These are phyloP conservation scores for Pelobates fuscus DNA, from an alignment of 2,113 vertebrate species.

Conservation along the genomic window DNA sequence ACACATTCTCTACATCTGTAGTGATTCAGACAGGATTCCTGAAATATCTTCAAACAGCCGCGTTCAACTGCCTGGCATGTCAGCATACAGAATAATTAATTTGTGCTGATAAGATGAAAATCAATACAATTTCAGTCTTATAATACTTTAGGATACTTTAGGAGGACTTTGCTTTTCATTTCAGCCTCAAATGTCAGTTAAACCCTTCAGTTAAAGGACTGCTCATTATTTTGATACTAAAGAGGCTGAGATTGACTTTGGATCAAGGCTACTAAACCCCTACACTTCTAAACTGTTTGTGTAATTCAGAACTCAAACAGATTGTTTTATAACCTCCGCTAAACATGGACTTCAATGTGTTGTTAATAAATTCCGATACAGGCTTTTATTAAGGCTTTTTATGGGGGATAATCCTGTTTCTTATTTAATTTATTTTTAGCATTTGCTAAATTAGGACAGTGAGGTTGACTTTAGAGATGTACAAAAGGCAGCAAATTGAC, in stretches of 20 bases:
- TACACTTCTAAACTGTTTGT: constrained; percentile 1
- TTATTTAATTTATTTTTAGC: not conserved
- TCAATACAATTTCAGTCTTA: constrained; percentile 1
- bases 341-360: not conserved
- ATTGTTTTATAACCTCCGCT: not conserved
- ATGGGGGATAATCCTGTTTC: constrained; percentile 20
- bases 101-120: constrained; percentile 28
- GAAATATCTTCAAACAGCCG: not conserved
- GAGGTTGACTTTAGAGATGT: not conserved
- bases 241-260: constrained; percentile 4
- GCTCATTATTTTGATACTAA: not conserved
- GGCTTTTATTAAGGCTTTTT: constrained; percentile 2
- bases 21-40: not conserved
- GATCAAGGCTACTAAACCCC: not conserved
- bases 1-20: not conserved
- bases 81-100: constrained; percentile 11
- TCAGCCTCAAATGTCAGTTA: constrained; percentile 15
- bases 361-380: constrained; percentile 19
- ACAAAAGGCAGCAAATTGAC: not conserved
- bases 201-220: not conserved
- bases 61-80: not conserved
- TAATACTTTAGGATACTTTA: not conserved
- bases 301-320: constrained; percentile 15
- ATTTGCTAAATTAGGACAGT: not conserved
- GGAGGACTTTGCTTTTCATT: constrained; percentile 2